Conservation (phyloP, 2,113 vertebrate genomes). For the Theropithecus gelada region DNA sequence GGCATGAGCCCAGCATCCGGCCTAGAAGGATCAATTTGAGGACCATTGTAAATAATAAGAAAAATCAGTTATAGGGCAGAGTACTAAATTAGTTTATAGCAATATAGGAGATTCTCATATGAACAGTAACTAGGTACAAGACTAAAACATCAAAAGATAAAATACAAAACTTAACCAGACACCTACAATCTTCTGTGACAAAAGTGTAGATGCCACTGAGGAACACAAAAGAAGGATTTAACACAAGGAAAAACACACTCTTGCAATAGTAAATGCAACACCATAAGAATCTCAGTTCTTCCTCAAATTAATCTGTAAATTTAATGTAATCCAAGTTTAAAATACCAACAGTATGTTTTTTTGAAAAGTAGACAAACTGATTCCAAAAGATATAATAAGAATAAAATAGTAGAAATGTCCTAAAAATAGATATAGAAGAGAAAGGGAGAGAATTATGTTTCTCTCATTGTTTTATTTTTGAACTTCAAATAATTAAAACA, state of each 20-base stretch:
- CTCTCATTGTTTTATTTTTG: neutral
- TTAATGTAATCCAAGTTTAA: slow-evolving; percentile 13
- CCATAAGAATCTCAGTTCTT: neutral
- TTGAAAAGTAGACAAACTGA: neutral
- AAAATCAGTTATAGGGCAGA: neutral
- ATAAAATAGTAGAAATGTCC: neutral
- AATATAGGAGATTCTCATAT: neutral
- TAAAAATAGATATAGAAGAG: slow-evolving; percentile 18
- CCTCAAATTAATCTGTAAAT: neutral
- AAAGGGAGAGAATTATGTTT: neutral
- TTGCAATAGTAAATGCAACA: neutral
- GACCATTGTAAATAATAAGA: neutral
- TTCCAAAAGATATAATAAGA: slow-evolving; percentile 26
- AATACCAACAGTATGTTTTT: slow-evolving; percentile 27
- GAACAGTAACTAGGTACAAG: neutral
- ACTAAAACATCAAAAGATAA: neutral
- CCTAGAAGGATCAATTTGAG: neutral
- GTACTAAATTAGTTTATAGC: neutral
- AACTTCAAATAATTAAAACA: slow-evolving; percentile 28
- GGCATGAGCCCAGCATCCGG: no score
- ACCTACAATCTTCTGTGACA: neutral
- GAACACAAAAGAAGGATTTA: neutral
- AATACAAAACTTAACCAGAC: neutral
- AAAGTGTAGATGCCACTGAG: neutral
- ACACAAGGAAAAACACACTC: neutral